Conservation (phyloP, 2,888 invertebrate species). For the Andrena praecox region DNA sequence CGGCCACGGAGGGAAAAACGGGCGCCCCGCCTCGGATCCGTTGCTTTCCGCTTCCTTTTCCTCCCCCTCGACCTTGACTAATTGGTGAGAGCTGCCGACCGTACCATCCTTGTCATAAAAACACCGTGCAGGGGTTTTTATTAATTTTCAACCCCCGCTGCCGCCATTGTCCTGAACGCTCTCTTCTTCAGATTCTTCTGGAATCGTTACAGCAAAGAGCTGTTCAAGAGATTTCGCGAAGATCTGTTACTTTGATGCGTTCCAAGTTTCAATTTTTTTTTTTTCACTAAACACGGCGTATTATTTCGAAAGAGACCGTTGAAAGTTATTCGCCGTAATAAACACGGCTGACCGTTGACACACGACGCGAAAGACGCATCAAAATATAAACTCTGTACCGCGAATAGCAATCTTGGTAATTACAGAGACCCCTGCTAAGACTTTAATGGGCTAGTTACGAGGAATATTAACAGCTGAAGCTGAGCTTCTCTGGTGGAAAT, state of each 20-base stretch:
- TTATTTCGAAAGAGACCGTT: too few species aligned
- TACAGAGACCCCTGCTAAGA: conserved; percentile 25
- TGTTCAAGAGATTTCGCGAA: neutral
- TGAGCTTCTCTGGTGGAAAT: conserved; percentile 23
- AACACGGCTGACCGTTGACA: neutral
- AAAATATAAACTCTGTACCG: neutral
- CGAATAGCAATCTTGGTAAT: conserved; percentile 32
- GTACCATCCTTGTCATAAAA: conserved; percentile 8
- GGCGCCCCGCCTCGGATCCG: conserved; percentile 14
- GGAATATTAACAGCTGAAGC: conserved; percentile 23
- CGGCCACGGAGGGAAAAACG: conserved; percentile 6
- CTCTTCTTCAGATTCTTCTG: neutral
- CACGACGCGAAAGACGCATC: neutral
- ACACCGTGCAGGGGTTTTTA: conserved; percentile 4
- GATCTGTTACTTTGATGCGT: too few species aligned
- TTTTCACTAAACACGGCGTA: too few species aligned
- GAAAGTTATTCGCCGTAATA: too few species aligned
- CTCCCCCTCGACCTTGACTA: conserved; percentile 55
- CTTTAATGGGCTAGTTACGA: conserved; percentile 35
- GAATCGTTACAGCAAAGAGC: neutral
- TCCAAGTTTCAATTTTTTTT: too few species aligned
- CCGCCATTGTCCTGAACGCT: neutral
- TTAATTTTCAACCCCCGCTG: conserved; percentile 17
- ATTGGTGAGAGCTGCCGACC: conserved; percentile 39
- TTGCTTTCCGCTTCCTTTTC: conserved; percentile 43